Base-by-base conservation (phyloP, 2,888 invertebrate species). In the Cephus spinipes region DNA sequence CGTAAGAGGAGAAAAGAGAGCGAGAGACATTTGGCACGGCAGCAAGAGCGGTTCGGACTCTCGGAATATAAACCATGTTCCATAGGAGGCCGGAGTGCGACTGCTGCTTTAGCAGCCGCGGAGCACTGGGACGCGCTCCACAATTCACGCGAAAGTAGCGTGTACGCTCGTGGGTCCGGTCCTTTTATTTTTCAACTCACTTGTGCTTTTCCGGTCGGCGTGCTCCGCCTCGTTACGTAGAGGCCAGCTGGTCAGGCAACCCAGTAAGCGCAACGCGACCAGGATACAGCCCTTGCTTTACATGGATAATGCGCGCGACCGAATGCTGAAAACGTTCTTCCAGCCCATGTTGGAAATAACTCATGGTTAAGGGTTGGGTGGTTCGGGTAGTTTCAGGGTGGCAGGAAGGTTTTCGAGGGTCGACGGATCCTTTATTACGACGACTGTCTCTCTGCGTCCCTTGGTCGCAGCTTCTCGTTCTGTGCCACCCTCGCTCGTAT, bases 371-470 rank as follows among this genome's bases (percentile, higher is more conserved):
- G 74, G 69, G 35, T 77, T 75, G 40, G 75, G 31, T 15, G 69
- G 77, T 77, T 77, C 55, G 75, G 12, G 40, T 34, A 32, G 32
- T 71, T 71, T 71, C 15, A 55, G 55, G 75, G 68, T 68, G 75
- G 75, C 40, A 75, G 75, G 33, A 32, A 55, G 74, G 83, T 83
- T 85, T 83, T 86, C 81, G 85, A 87, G 85, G 87, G 84, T 87
- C 87, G 85, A 85, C 83, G 85, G 83, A 86, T 87, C 86, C 87
- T 87, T 87, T 87, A 87, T 86, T 87, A 84, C 84, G 71, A 79
- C 76, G 74, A 30, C 74, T 33, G 30, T 33, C 30, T 30, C 34
- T 33, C 23, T 30, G 71, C 32, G 23, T 71, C 71, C 71, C 30
- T 23, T 33, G 32, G 55, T 55, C 55, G 6, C 23, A 55, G 55